Percentiles rank a stretch among this genome's conserved stretches.
These are phyloP conservation scores for Bradypodion ventrale DNA, from an alignment of 2,797 vertebrate genomes.

Conservation along the genomic window DNA sequence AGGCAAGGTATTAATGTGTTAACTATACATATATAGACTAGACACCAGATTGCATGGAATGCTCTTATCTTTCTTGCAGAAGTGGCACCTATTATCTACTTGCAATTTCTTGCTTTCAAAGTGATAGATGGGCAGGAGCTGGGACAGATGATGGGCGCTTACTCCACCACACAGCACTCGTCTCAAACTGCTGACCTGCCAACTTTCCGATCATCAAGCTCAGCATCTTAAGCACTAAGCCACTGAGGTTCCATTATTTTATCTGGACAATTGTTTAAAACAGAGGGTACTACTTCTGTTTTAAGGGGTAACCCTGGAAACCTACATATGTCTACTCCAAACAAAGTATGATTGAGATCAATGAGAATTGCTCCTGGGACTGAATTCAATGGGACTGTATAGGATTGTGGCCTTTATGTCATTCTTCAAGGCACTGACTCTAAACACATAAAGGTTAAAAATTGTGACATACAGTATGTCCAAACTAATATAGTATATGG, in stretches of 20 bases:
- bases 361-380: background rate
- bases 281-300: background rate
- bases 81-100: too few relatives aligned
- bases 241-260: too few relatives aligned
- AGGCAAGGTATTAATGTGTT: background rate
- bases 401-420: background rate
- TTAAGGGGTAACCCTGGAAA: background rate
- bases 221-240: too few relatives aligned
- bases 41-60: too few relatives aligned
- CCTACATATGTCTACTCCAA: background rate
- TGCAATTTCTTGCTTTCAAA: too few relatives aligned
- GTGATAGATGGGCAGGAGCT: too few relatives aligned
- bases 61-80: too few relatives aligned
- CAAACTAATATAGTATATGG: background rate
- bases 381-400: background rate
- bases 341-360: background rate
- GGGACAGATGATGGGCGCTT: too few relatives aligned
- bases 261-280: fast-evolving
- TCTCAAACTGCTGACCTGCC: too few relatives aligned
- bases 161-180: too few relatives aligned
- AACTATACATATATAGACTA: background rate
- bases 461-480: background rate
- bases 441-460: background rate
- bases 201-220: too few relatives aligned
- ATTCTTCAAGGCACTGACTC: constrained; percentile 15